A percentile compares a stretch with the other conserved stretches of the same genome.
Conservation (phyloP, 2,113 vertebrate species). For the Vulpes ferrilata region DNA sequence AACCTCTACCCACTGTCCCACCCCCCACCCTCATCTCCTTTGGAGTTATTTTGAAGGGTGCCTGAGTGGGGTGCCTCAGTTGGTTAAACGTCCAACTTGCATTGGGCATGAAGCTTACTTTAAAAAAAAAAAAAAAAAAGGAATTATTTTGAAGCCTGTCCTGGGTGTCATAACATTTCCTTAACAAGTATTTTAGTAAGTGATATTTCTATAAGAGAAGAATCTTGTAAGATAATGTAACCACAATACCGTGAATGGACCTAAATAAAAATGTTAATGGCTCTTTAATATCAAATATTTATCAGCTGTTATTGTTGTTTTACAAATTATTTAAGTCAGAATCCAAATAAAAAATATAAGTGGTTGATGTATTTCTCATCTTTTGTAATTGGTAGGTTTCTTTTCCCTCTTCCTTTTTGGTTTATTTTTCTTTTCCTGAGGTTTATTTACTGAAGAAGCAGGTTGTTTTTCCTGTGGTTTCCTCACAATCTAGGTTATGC, state of each 20-base stretch:
- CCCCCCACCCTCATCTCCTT: neutral
- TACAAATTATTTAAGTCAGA: neutral
- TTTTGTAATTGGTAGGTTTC: neutral
- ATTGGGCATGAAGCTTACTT: neutral
- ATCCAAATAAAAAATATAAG: neutral
- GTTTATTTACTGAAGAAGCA: constrained; percentile 20
- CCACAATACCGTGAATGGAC: neutral
- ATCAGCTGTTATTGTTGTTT: neutral
- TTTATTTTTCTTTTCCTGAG: constrained; percentile 30
- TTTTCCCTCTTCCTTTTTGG: neutral
- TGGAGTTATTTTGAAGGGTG: constrained; percentile 50
- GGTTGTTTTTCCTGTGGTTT: neutral
- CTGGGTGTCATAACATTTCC: neutral
- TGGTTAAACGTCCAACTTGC: accelerated
- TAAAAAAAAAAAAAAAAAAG: neutral
- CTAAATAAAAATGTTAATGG: constrained; percentile 53
- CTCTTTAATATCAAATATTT: neutral
- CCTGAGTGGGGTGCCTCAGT: neutral
- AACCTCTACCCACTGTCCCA: neutral
- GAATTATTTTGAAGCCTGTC: constrained; percentile 55
- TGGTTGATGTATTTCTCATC: neutral
- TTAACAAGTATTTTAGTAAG: constrained; percentile 32
- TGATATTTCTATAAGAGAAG: neutral
- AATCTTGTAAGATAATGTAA: neutral
- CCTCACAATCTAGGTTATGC: neutral